Evolutionary conservation across 2,888 invertebrate species (phyloP).

Genomic region (Coenonympha arcania): DNA sequence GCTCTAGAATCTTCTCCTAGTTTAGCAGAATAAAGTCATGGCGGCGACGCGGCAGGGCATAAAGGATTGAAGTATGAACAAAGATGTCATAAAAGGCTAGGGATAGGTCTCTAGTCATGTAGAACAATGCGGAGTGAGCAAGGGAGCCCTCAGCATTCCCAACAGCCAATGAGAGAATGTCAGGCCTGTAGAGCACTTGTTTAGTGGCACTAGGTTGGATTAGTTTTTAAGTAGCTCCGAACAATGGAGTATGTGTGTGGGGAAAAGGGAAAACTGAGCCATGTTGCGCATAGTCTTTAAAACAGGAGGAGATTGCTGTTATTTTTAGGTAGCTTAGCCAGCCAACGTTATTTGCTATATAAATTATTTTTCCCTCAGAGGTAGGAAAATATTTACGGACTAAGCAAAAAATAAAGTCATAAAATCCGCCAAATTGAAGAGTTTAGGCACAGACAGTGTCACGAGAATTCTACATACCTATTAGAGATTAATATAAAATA

Average conservation of each 20-base stretch:
- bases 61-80: slow-evolving; percentile 36
- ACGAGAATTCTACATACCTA: too few relatives aligned
- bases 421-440: too few relatives aligned
- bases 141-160: slow-evolving; percentile 39
- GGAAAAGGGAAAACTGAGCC: slow-evolving; percentile 47
- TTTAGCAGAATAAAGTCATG: slow-evolving; percentile 12
- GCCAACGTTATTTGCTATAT: too few relatives aligned
- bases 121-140: slow-evolving; percentile 29
- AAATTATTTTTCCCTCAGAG: too few relatives aligned
- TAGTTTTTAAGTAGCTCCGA: slow-evolving; percentile 66
- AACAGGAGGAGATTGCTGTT: slow-evolving; percentile 7
- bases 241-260: slow-evolving; percentile 49
- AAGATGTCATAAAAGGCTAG: slow-evolving; percentile 31
- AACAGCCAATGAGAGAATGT: slow-evolving; percentile 54
- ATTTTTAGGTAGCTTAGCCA: too few relatives aligned
- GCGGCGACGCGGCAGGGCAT: slow-evolving; percentile 1
- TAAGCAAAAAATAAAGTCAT: too few relatives aligned
- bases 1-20: background rate
- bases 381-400: too few relatives aligned
- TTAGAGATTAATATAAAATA: too few relatives aligned
- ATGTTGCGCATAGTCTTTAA: slow-evolving; percentile 31
- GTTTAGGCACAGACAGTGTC: too few relatives aligned
- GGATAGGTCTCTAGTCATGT: slow-evolving; percentile 16
- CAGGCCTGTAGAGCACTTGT: slow-evolving; percentile 54
- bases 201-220: slow-evolving; percentile 68